These are phyloP conservation scores for Ahaetulla prasina DNA, from an alignment of 2,113 vertebrate species.

Conservation along the genomic window DNA sequence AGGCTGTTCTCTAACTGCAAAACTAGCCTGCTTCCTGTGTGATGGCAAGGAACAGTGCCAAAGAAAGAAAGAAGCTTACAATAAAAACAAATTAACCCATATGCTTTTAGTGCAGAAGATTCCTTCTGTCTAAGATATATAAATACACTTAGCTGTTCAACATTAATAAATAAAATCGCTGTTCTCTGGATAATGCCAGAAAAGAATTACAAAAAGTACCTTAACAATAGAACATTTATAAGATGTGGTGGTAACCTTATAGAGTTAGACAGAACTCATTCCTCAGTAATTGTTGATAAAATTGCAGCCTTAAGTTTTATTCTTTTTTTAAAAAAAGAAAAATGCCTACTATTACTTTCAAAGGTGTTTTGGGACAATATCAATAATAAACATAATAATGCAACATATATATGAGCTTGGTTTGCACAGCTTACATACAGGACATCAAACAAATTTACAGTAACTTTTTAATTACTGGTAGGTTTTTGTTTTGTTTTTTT, in stretches of 20 bases:
- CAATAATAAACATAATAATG: not conserved
- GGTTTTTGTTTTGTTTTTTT: constrained; percentile 16
- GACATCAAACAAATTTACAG: constrained; percentile 26
- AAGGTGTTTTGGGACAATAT: not conserved
- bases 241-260: not conserved
- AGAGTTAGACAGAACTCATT: not conserved
- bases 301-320: not conserved
- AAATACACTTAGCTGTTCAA: not conserved
- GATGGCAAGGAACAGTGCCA: not conserved
- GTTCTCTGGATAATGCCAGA: constrained; percentile 28
- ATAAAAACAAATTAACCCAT: not conserved
- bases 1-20: not conserved
- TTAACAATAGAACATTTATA: not conserved
- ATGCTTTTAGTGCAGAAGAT: not conserved
- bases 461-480: constrained; percentile 32
- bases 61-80: not conserved
- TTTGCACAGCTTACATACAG: constrained; percentile 14
- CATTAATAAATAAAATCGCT: constrained; percentile 13
- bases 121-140: not conserved
- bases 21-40: not conserved
- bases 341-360: not conserved
- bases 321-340: constrained; percentile 22
- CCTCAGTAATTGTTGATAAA: too few species aligned
- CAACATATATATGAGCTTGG: not conserved
- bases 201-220: constrained; percentile 6